Percentiles rank a stretch among this genome's conserved stretches.
These are phyloP conservation scores for Sebastes itinus DNA, from an alignment of 2,797 vertebrate genomes.

Conservation along the genomic window DNA sequence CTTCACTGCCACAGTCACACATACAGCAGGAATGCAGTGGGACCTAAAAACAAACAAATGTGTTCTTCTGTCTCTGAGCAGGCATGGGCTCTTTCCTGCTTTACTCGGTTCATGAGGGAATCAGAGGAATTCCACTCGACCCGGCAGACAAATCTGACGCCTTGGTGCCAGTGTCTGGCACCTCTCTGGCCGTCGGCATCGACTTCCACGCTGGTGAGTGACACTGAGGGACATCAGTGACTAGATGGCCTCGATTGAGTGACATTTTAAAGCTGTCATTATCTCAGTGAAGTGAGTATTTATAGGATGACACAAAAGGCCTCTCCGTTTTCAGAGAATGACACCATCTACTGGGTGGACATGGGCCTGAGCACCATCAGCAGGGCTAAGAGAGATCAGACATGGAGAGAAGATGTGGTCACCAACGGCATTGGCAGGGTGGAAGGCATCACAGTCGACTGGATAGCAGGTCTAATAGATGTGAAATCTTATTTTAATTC, in stretches of 20 bases:
- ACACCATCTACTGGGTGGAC: constrained; percentile 99
- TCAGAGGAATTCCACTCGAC: constrained; percentile 95
- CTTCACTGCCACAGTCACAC: background rate
- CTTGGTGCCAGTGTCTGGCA: constrained; percentile 94
- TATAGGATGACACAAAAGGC: background rate
- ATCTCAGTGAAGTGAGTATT: constrained; percentile 1
- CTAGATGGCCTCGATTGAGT: background rate
- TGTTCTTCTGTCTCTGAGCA: constrained; percentile 58
- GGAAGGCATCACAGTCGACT: constrained; percentile 97
- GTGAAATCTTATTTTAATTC: background rate
- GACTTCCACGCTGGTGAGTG: constrained; percentile 95
- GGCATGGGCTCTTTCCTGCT: constrained; percentile 97
- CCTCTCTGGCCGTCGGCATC: constrained; percentile 95
- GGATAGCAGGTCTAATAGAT: constrained; percentile 89
- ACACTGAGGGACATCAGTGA: background rate
- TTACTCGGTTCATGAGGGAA: constrained; percentile 96
- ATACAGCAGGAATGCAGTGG: background rate
- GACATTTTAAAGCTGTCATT: constrained; percentile 29
- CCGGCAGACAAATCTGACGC: constrained; percentile 96
- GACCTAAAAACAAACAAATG: background rate
- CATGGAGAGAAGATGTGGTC: constrained; percentile 96
- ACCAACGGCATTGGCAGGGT: constrained; percentile 97
- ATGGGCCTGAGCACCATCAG: constrained; percentile 99
- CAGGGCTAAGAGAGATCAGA: constrained; percentile 96
- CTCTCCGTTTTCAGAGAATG: constrained; percentile 85